A percentile compares a stretch with the other conserved stretches of the same genome.
These are phyloP conservation scores for Epinotia ramella DNA, from an alignment of 2,888 invertebrate genomes.

Conservation along the genomic window DNA sequence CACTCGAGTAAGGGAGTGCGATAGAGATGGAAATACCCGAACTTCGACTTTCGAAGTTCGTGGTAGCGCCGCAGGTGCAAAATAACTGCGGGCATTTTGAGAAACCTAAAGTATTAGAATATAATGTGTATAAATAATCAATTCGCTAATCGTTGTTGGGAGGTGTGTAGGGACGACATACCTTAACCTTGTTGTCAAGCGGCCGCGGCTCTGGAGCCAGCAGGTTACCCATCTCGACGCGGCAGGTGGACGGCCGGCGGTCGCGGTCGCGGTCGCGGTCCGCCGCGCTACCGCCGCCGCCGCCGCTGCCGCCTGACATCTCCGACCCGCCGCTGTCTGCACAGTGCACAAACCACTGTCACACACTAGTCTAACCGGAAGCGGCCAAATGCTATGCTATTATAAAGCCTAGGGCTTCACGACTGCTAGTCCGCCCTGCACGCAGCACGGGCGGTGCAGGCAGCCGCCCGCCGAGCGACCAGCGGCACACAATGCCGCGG, in stretches of 20 bases:
- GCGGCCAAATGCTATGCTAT: background rate
- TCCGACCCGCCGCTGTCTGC: conserved; percentile 59
- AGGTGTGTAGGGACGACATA: conserved; percentile 62
- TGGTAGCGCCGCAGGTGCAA: too few species aligned
- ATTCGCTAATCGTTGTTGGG: too few species aligned
- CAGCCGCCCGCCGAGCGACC: conserved; percentile 37
- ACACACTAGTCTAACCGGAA: conserved; percentile 4
- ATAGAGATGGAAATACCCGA: too few species aligned
- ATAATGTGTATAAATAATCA: too few species aligned
- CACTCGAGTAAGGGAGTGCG: too few species aligned
- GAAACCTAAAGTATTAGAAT: too few species aligned
- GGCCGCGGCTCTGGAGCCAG: conserved; percentile 88
- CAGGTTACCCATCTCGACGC: conserved; percentile 87
- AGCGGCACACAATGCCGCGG: conserved; percentile 59
- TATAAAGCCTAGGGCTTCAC: background rate
- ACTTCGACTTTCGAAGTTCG: too few species aligned
- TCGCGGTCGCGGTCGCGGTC: conserved; percentile 78
- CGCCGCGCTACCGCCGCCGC: conserved; percentile 73
- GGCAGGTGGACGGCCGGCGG: conserved; percentile 79
- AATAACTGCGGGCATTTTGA: too few species aligned
- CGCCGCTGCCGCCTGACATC: conserved; percentile 57
- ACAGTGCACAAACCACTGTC: conserved; percentile 48
- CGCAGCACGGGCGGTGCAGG: conserved; percentile 45
- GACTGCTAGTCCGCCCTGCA: background rate
- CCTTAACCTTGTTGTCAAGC: conserved; percentile 91